Base-by-base conservation (phyloP, 2,888 invertebrate species). In the Cephalotes varians region DNA sequence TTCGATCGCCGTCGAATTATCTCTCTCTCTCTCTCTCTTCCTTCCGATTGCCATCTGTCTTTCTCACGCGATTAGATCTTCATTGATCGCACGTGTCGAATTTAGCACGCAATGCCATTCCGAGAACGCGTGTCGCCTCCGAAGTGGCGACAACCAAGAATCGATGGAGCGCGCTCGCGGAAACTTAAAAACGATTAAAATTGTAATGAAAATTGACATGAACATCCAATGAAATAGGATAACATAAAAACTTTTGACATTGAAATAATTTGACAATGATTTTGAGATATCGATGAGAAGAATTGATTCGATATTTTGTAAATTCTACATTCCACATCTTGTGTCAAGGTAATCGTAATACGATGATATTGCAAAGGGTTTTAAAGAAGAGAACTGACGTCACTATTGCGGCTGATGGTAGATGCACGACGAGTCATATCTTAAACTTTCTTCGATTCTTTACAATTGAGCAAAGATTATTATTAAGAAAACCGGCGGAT, bases 391-490 rank as follows among this genome's bases (percentile, higher is more conserved):
- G 71, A 65, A 69, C 77, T 77, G 82, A 62, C 76, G 80, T 83
- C 73, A 51, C 67, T 34, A 65, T 51, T 88, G 60, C 69, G 60
- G 69, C 85, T 83, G 88, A 82, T 71, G 71, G 44, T 67, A 56
- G 49, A 60, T 60, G 47, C 73, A 71, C 85, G 72, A 67, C 77
- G 80, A n/a, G 64, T 80, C 73, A 80, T 81, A 80, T 73, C 34
- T 74, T 47, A 82, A 67, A 73, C 83, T 83, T 85, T 80, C 60
- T 87, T 72, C 87, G 85, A 87, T 88, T 87, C 76, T 87, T 84
- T 86, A 83, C 83, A 82, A 90, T 90, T 90, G 90, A 90, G 90
- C 90, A 90, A 90, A 87, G 87, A 88, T 89, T 88, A 89, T 87
- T 83, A 89, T 89, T 86, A 87, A 69, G 77, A 83, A 80, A 76